Conservation (phyloP, 2,797 vertebrate genomes). For the Loris lydekkerianus region DNA sequence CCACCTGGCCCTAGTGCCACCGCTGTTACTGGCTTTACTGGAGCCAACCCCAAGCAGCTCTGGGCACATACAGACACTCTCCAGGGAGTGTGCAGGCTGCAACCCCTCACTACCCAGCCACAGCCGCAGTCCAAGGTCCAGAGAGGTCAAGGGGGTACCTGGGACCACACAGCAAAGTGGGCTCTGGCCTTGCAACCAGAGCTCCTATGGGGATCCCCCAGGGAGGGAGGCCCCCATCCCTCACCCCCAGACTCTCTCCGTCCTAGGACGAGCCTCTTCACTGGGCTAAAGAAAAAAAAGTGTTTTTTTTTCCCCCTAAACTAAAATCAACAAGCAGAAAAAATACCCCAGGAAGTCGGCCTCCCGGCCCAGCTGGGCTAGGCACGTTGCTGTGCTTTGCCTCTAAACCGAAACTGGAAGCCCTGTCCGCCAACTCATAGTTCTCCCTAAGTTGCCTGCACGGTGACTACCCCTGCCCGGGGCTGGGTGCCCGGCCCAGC, state of each 20-base stretch:
- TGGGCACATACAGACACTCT: neutral
- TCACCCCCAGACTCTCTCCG: too few relatives aligned
- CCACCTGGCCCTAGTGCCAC: conserved; percentile 53
- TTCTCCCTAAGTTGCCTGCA: neutral
- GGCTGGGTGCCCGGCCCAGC: neutral
- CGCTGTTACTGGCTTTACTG: conserved; percentile 34
- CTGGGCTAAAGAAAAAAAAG: neutral
- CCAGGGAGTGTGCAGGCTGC: neutral
- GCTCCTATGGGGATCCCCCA: neutral
- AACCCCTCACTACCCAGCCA: neutral
- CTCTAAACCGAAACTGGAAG: conserved; percentile 61
- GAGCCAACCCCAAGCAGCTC: conserved; percentile 49
- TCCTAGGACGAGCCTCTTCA: neutral
- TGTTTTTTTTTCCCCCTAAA: neutral
- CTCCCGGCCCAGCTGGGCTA: conserved; percentile 33
- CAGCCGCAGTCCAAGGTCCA: neutral
- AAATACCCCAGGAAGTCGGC: conserved; percentile 60
- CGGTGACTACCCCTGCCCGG: neutral
- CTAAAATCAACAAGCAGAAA: conserved; percentile 61
- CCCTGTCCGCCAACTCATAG: neutral
- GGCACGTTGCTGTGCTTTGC: neutral
- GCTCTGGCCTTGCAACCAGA: neutral
- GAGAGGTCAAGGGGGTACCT: neutral
- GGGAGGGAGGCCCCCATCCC: too few relatives aligned
- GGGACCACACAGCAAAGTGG: neutral